Conservation (phyloP, 2,113 vertebrate species). For the Mus spicilegus region DNA sequence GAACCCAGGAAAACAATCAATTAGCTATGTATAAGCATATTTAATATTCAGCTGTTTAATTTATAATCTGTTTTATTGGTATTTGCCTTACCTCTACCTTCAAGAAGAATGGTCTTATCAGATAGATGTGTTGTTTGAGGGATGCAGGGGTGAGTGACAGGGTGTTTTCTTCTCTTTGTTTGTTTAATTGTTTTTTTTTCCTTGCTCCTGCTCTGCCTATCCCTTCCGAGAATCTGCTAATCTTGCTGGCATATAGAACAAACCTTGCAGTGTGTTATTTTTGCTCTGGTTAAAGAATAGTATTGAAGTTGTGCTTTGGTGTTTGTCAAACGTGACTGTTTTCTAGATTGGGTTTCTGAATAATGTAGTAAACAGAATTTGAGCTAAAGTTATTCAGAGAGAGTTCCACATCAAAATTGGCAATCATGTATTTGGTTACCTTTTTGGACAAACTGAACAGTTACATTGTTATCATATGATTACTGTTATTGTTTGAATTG, state of each 20-base stretch:
- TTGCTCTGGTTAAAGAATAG: neutral
- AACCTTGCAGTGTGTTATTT: neutral
- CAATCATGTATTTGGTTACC: neutral
- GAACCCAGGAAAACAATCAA: neutral
- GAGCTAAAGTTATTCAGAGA: slow-evolving; percentile 27
- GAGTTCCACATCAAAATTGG: slow-evolving; percentile 43
- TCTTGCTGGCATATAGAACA: neutral
- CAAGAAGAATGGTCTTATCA: neutral
- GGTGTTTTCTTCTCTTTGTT: neutral
- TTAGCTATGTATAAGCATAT: neutral
- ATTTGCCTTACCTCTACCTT: slow-evolving; percentile 4
- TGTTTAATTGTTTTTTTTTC: slow-evolving; percentile 54
- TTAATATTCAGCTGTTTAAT: slow-evolving; percentile 20
- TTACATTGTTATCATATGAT: neutral
- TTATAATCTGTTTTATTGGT: slow-evolving; percentile 30
- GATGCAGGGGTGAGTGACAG: neutral
- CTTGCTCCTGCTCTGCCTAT: neutral
- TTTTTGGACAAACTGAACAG: slow-evolving; percentile 40
- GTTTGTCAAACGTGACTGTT: neutral
- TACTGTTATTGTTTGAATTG: neutral
- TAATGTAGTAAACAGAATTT: slow-evolving; percentile 27
- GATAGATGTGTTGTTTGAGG: neutral
- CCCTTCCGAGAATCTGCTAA: slow-evolving; percentile 48
- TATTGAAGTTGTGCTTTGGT: slow-evolving; percentile 29
- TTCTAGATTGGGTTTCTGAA: slow-evolving; percentile 25